These are phyloP conservation scores for Belonocnema kinseyi DNA, from an alignment of 1,140 invertebrate genomes.

Conservation along the genomic window DNA sequence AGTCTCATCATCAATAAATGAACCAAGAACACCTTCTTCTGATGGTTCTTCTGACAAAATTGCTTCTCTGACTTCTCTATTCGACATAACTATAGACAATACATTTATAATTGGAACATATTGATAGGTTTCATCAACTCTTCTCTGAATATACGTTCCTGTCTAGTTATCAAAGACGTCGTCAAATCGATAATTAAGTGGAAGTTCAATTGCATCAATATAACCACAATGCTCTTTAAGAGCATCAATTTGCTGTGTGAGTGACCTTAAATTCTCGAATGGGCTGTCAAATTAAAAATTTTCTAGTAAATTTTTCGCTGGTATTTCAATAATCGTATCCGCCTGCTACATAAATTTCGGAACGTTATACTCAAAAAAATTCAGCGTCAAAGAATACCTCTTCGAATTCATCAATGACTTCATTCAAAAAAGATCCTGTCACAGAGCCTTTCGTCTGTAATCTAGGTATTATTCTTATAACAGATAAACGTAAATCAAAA, in stretches of 20 bases:
- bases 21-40: background rate
- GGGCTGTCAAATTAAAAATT: conserved; percentile 30
- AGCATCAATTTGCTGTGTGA: conserved; percentile 4
- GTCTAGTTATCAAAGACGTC: background rate
- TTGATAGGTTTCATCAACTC: conserved; percentile 25
- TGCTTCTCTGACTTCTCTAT: conserved; percentile 17
- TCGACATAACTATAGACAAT: conserved; percentile 11
- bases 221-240: background rate
- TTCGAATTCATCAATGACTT: background rate
- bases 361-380: background rate
- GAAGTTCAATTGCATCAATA: conserved; percentile 12
- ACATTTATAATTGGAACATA: conserved; percentile 28
- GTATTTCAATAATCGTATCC: background rate
- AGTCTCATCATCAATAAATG: conserved; percentile 30
- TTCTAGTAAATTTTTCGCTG: background rate
- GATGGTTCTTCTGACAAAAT: conserved; percentile 30
- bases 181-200: background rate
- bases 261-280: conserved; percentile 15
- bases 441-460: background rate
- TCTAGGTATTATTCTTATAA: background rate
- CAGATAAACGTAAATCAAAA: background rate
- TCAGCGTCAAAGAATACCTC: background rate
- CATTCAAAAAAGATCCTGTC: background rate
- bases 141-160: background rate
- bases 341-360: too few relatives aligned